phyloP scores from a whole-genome alignment of 2,888 invertebrate genomes.

The Diarsia dahlii region DNA sequence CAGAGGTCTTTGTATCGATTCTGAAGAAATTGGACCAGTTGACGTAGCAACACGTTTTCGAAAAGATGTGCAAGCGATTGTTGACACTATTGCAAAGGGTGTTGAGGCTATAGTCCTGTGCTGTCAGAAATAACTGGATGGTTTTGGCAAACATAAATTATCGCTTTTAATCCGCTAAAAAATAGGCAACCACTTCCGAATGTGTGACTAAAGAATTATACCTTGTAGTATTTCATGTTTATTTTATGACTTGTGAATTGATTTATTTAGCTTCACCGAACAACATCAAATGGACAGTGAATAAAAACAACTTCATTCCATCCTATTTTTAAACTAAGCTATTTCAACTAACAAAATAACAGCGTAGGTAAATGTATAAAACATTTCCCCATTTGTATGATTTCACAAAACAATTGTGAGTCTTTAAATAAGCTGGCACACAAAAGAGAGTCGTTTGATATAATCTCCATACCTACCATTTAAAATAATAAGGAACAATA shows the following conservation, averaged over 20 bases:
- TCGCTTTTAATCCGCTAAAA: constrained; percentile 53
- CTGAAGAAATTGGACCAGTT: constrained; percentile 71
- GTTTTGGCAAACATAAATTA: constrained; percentile 57
- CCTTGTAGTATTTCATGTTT: constrained; percentile 35
- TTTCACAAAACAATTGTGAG: constrained; percentile 9
- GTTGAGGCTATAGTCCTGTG: constrained; percentile 32
- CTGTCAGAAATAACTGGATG: constrained; percentile 33
- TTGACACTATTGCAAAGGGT: constrained; percentile 2
- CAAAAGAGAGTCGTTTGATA: not conserved
- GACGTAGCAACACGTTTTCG: constrained; percentile 57
- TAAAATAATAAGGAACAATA: constrained; percentile 51
- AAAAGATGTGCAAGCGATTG: constrained; percentile 28
- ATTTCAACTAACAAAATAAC: not conserved
- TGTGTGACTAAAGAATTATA: constrained; percentile 57
- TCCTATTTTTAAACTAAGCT: not conserved
- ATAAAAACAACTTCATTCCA: not conserved
- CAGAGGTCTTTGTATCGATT: constrained; percentile 69
- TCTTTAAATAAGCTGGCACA: not conserved
- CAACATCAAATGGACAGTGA: not conserved
- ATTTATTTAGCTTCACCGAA: constrained; percentile 38
- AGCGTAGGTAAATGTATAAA: not conserved
- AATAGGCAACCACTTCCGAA: constrained; percentile 55
- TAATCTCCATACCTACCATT: constrained; percentile 1
- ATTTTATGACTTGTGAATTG: constrained; percentile 44
- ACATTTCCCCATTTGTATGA: not conserved